These are phyloP conservation scores for Lathamus discolor DNA, from an alignment of 2,113 vertebrate species.

Conservation along the genomic window DNA sequence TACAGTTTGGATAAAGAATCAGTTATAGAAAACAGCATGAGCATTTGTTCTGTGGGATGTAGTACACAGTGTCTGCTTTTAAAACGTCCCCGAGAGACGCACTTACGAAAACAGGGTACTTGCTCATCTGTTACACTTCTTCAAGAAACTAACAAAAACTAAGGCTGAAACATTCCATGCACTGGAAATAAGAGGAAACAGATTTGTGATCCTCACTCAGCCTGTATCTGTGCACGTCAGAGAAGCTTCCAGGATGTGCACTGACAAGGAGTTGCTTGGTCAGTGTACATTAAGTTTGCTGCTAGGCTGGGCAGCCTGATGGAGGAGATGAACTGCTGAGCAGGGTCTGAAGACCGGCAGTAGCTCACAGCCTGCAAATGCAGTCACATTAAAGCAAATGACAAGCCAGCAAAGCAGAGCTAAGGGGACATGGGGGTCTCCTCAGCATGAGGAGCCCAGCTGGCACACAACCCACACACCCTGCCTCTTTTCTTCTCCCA, in stretches of 20 bases:
- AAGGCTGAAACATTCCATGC: not conserved
- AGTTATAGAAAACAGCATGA: not conserved
- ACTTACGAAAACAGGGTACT: not conserved
- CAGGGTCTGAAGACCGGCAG: not conserved
- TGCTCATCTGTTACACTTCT: not conserved
- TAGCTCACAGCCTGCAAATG: not conserved
- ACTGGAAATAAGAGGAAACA: not conserved
- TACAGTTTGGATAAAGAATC: not conserved
- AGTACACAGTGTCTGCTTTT: not conserved
- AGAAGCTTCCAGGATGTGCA: not conserved
- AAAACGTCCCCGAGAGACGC: not conserved
- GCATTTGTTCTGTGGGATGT: conserved; percentile 6
- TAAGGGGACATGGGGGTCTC: not conserved
- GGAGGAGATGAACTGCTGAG: not conserved
- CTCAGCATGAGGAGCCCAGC: not conserved
- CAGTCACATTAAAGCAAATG: not conserved
- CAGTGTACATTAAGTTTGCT: not conserved
- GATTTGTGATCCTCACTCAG: not conserved
- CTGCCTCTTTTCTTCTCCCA: not conserved
- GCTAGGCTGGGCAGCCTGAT: not conserved
- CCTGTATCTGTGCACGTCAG: fast-evolving
- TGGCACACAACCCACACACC: no score
- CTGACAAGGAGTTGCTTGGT: not conserved
- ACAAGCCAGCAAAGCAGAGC: not conserved
- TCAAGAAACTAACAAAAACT: not conserved